These are phyloP conservation scores for Melanotaenia boesemani DNA, from an alignment of 2,797 vertebrate species.

Conservation along the genomic window DNA sequence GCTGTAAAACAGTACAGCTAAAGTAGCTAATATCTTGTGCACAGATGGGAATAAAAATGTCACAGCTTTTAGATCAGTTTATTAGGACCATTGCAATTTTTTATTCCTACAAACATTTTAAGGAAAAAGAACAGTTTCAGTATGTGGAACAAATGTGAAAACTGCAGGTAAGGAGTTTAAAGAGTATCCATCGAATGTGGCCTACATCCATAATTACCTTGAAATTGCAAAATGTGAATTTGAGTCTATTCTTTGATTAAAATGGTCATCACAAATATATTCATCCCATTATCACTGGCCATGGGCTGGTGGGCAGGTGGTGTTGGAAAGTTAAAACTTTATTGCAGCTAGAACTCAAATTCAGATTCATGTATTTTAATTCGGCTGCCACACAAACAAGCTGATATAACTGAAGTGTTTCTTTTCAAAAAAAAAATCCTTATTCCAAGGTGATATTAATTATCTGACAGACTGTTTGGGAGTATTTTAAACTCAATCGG, in stretches of 20 bases:
- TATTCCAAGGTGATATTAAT: background rate
- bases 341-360: background rate
- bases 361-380: too few relatives aligned
- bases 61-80: background rate
- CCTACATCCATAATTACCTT: too few relatives aligned
- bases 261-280: background rate
- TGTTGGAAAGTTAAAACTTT: background rate
- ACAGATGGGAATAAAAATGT: slow-evolving; percentile 22
- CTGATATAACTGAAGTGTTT: background rate
- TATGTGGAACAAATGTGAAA: too few relatives aligned
- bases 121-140: too few relatives aligned
- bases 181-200: too few relatives aligned
- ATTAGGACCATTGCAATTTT: background rate
- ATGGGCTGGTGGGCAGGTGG: background rate
- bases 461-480: background rate
- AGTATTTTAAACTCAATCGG: background rate
- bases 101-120: background rate
- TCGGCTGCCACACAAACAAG: too few relatives aligned
- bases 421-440: background rate
- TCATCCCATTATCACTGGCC: background rate
- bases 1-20: slow-evolving; percentile 3
- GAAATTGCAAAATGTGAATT: too few relatives aligned
- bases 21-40: slow-evolving; percentile 9
- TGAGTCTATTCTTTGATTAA: background rate
- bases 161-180: too few relatives aligned